Base-by-base conservation (phyloP, 2,113 vertebrate species). In the Siphamia tubifer region DNA sequence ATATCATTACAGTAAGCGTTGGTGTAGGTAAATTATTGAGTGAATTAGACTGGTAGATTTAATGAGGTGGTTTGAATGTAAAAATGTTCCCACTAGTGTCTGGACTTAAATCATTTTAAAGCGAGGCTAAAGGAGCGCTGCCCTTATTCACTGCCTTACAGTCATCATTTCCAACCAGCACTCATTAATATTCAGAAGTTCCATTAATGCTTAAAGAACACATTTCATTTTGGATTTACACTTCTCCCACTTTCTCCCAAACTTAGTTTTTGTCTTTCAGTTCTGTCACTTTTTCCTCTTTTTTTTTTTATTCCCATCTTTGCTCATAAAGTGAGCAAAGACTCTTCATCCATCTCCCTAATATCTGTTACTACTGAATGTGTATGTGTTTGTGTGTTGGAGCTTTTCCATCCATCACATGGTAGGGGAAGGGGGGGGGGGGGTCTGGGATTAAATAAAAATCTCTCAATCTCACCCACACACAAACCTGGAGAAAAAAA, bases 381-480 rank as follows among this genome's bases (percentile, higher is more conserved):
- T 52, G 38, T 19, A 30, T 34, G 53, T 48, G 58, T 20, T 27
- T 40, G 44, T 31, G 40, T 16, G 48, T 44, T 66, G 57, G 35
- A 57, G 58, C 54, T 78, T 77, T 78, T 77, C 82, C 81, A 80
- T 87, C 83, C 74, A 82, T 86, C 77, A 76, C 79, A 65, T 61
- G 56, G 68, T 68, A 56, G 68, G n/a, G n/a, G n/a, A n/a, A n/a
- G n/a, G n/a, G n/a, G n/a, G n/a, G n/a, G n/a, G n/a, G n/a, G n/a
- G n/a, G n/a, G n/a, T 64, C 63, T 74, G 32, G 72, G 74, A 80
- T 83, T 83, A 82, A 86, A 89, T 86, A 86, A 69, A 89, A 86
- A 85, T 86, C 66, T 81, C 83, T 87, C 85, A 81, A 68, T 77
- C 65, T 47, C 52, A 56, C 27, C 78, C 68, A 72, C 4, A 28